Evolutionary conservation across 2,797 vertebrate genomes (phyloP).

Genomic region (Falco novaeseelandiae): DNA sequence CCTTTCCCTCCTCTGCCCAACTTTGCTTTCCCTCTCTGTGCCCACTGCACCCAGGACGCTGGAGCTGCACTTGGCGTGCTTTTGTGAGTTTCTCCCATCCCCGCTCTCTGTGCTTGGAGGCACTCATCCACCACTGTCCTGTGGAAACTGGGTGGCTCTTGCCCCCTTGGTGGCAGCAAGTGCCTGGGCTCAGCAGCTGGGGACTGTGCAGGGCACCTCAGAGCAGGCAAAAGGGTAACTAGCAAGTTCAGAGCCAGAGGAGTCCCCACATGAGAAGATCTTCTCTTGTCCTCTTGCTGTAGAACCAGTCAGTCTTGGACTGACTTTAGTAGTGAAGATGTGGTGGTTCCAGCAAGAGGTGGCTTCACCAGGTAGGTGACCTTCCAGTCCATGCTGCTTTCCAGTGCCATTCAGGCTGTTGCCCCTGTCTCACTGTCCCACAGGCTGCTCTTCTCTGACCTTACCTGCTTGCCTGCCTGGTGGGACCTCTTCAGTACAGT

Average conservation of each 20-base stretch:
- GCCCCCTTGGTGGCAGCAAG: background rate
- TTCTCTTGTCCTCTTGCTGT: background rate
- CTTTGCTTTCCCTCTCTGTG: background rate
- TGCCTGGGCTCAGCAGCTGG: background rate
- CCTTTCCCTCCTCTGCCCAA: background rate
- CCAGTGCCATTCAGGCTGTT: background rate
- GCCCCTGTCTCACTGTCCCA: background rate
- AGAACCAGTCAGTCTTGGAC: background rate
- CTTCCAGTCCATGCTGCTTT: background rate
- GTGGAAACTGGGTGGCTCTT: background rate
- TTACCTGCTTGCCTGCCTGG: background rate
- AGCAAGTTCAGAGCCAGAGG: background rate
- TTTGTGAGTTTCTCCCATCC: background rate
- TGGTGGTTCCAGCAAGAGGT: background rate
- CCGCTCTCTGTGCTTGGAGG: background rate
- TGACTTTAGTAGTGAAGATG: background rate
- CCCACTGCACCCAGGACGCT: background rate
- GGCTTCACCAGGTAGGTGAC: background rate
- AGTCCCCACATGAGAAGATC: background rate
- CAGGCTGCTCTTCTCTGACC: background rate
- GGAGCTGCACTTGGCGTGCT: background rate
- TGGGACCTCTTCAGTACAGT: background rate
- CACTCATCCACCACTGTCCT: background rate
- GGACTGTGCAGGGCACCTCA: fast-evolving
- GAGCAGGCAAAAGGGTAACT: background rate